A percentile compares a stretch with the other conserved stretches of the same genome.
Conservation (phyloP, 2,888 invertebrate species). For the Itoplectis maculator region DNA sequence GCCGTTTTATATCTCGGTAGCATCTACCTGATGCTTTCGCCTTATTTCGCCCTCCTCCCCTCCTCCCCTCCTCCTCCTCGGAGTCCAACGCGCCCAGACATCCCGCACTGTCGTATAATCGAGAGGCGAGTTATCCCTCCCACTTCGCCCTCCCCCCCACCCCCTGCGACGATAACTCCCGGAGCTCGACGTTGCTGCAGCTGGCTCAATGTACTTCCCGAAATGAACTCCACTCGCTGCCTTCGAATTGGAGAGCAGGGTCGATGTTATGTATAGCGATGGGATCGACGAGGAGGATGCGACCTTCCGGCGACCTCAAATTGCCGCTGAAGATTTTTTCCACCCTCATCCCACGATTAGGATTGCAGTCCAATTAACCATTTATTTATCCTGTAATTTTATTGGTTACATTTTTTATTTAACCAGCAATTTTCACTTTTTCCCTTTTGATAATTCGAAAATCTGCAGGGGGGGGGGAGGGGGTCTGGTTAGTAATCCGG, state of each 20-base stretch:
- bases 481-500: too few species aligned
- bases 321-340: background rate
- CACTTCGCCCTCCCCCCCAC: conserved; percentile 10
- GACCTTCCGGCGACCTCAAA: background rate
- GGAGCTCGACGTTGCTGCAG: conserved; percentile 21
- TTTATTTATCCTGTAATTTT: too few species aligned
- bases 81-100: conserved; percentile 12
- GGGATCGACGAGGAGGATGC: background rate
- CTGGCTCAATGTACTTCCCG: conserved; percentile 39
- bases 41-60: conserved; percentile 9
- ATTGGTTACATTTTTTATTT: too few species aligned
- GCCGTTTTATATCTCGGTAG: conserved; percentile 44
- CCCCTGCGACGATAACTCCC: conserved; percentile 19
- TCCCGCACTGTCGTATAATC: conserved; percentile 55
- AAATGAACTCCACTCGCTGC: conserved; percentile 31
- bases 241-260: conserved; percentile 12
- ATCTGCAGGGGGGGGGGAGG: too few species aligned
- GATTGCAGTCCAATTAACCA: too few species aligned
- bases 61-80: conserved; percentile 15
- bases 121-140: conserved; percentile 51
- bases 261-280: background rate
- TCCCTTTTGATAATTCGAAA: too few species aligned
- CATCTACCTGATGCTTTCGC: conserved; percentile 13
- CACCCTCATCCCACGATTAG: background rate
- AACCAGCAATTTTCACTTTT: too few species aligned